Conservation (phyloP, 2,888 invertebrate species). For the Tetragonula carbonaria region DNA sequence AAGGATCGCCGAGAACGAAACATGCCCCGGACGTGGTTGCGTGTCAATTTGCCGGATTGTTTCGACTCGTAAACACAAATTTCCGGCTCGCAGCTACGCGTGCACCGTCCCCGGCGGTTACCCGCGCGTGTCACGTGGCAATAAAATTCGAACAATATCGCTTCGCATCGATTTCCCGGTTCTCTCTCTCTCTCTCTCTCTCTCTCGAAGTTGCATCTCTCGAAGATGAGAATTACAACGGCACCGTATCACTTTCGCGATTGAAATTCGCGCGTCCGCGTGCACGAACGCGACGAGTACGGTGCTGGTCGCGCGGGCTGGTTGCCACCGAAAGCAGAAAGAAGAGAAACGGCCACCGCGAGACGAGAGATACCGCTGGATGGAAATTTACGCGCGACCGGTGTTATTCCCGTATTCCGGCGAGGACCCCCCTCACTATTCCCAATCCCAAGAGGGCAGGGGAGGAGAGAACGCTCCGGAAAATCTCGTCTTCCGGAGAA, state of each 20-base stretch:
- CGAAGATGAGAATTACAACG: conserved; percentile 55
- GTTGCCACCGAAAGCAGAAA: conserved; percentile 29
- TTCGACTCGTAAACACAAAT: conserved; percentile 69
- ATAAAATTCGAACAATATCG: conserved; percentile 70
- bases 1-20: conserved; percentile 54
- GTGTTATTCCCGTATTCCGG: conserved; percentile 43
- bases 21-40: conserved; percentile 56
- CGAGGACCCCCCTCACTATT: background rate
- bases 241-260: conserved; percentile 59
- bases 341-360: background rate
- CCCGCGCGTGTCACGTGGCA: conserved; percentile 64
- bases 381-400: conserved; percentile 35
- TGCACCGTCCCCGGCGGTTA: conserved; percentile 61
- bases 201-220: conserved; percentile 24
- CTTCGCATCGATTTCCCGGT: conserved; percentile 54
- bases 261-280: conserved; percentile 55
- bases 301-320: conserved; percentile 7
- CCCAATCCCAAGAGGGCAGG: background rate
- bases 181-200: conserved; percentile 46
- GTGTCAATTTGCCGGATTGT: conserved; percentile 69
- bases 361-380: conserved; percentile 5
- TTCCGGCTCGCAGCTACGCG: conserved; percentile 56
- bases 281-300: background rate
- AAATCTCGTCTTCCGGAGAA: conserved; percentile 42
- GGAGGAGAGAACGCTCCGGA: conserved; percentile 12